These are phyloP conservation scores for Bicyclus anynana DNA, from an alignment of 1,140 invertebrate species.

Conservation along the genomic window DNA sequence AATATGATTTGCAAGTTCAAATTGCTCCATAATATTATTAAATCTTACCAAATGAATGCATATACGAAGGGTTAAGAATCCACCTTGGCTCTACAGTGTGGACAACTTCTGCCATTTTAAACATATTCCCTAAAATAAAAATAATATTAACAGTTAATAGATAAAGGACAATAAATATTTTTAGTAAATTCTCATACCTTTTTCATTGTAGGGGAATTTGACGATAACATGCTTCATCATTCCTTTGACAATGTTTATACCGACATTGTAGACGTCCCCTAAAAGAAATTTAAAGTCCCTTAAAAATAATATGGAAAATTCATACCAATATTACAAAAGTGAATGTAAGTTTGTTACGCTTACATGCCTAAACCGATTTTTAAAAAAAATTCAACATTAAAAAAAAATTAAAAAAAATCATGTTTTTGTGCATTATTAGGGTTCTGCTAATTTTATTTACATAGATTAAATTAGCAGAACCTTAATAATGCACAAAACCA, in stretches of 20 bases:
- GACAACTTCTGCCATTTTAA: conserved; percentile 83
- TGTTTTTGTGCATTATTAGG: too few species aligned
- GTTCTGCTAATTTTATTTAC: too few species aligned
- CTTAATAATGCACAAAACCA: too few species aligned
- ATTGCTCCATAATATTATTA: too few species aligned
- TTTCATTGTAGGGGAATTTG: conserved; percentile 80
- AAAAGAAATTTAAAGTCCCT: conserved; percentile 18
- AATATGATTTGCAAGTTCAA: too few species aligned
- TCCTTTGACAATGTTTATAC: conserved; percentile 81
- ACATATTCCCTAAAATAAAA: conserved; percentile 78
- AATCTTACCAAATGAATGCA: conserved; percentile 89
- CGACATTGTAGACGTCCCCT: conserved; percentile 87
- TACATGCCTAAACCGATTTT: too few species aligned
- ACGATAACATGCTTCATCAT: conserved; percentile 85
- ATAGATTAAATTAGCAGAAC: too few species aligned
- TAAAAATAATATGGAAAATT: neutral
- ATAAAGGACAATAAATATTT: neutral
- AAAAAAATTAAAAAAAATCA: too few species aligned
- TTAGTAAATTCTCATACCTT: conserved; percentile 45
- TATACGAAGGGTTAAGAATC: conserved; percentile 88
- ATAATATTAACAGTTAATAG: neutral
- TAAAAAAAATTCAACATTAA: too few species aligned
- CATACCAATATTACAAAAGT: too few species aligned
- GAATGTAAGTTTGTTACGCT: too few species aligned
- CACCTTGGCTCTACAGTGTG: conserved; percentile 84